These are phyloP conservation scores for Varanus salvator DNA, from an alignment of 2,113 vertebrate genomes.

Conservation along the genomic window DNA sequence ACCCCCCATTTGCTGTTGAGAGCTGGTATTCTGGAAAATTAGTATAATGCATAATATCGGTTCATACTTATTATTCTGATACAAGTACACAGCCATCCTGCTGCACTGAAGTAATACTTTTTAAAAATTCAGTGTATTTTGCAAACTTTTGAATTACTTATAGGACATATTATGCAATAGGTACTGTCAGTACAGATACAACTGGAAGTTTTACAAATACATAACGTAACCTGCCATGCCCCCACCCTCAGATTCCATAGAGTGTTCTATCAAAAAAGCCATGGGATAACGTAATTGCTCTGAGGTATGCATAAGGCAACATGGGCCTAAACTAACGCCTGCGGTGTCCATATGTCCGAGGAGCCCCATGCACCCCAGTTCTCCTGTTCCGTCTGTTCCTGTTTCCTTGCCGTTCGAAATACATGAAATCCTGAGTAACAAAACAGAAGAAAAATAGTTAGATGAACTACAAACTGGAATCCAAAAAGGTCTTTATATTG, in stretches of 20 bases:
- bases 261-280: too few species aligned
- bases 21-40: neutral
- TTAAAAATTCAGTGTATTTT: neutral
- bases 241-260: too few species aligned
- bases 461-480: neutral
- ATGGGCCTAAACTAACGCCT: neutral
- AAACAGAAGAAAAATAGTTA: neutral
- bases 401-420: neutral
- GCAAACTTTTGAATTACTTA: neutral
- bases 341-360: neutral
- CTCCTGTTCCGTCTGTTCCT: neutral
- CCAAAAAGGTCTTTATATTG: neutral
- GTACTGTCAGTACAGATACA: neutral
- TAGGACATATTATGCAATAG: neutral
- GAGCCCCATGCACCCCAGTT: neutral
- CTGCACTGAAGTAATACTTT: neutral
- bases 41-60: neutral
- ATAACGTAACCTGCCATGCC: neutral
- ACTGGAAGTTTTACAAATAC: neutral
- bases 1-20: neutral
- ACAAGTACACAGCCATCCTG: neutral
- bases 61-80: neutral
- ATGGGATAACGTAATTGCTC: neutral
- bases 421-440: slow-evolving; percentile 19
- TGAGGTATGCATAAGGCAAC: neutral